Conservation (phyloP, 2,888 invertebrate genomes). For the Apamea sordens region DNA sequence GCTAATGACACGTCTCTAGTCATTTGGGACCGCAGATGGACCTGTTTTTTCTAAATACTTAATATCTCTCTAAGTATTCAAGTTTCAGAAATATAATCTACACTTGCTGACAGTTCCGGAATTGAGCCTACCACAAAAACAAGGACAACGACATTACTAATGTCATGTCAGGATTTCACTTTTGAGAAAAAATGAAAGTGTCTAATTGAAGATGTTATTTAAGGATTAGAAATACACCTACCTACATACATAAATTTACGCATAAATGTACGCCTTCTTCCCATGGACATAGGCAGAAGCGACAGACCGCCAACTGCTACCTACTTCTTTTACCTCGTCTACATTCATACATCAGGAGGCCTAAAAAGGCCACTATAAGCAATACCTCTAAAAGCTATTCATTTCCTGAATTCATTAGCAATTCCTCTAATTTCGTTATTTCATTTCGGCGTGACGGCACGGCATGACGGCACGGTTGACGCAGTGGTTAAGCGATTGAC, state of each 20-base stretch:
- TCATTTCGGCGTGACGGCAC: no score
- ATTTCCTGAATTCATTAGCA: no score
- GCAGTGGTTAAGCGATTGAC: no score
- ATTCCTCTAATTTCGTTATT: no score
- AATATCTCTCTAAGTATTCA: background rate
- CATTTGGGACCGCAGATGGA: background rate
- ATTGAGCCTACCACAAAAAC: constrained; percentile 22
- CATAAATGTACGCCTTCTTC: background rate
- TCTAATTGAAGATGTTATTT: background rate
- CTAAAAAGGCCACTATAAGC: no score
- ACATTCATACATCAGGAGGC: no score
- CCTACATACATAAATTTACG: background rate
- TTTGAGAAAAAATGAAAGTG: constrained; percentile 40
- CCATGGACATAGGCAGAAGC: background rate
- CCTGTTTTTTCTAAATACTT: constrained; percentile 14
- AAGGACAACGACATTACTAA: no score
- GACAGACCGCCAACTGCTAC: no score
- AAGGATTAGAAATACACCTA: background rate
- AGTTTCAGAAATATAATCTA: constrained; percentile 24
- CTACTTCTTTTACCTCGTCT: no score
- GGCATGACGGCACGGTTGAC: no score
- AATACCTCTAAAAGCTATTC: no score
- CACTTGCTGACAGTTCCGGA: background rate
- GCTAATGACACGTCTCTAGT: background rate
- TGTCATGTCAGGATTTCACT: background rate